phyloP scores from a whole-genome alignment of 2,113 vertebrate species.

The Rhodinocichla rosea region DNA sequence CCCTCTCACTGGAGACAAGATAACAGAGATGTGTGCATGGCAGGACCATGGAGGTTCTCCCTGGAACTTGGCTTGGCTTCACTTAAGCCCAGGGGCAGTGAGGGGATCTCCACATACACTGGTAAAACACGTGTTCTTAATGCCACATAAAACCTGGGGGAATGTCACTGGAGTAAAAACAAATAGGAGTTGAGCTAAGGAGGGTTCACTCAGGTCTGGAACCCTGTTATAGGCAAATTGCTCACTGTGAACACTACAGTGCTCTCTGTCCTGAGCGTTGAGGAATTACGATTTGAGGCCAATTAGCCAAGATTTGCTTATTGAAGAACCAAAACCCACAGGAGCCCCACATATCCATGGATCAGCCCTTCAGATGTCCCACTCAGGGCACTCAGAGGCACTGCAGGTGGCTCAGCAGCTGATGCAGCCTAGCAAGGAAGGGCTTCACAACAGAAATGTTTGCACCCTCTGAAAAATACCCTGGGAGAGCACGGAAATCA shows the following conservation, averaged over 20 bases:
- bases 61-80: background rate
- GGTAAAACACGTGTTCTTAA: background rate
- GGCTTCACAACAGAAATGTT: background rate
- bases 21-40: background rate
- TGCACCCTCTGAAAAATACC: background rate
- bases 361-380: background rate
- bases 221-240: too few species aligned
- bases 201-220: background rate
- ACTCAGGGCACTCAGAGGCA: background rate
- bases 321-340: background rate
- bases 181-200: background rate
- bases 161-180: background rate
- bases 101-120: background rate
- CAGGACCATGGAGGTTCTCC: background rate
- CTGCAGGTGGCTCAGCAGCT: background rate
- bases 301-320: background rate
- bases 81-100: background rate
- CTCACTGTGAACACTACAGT: background rate
- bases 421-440: background rate
- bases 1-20: background rate
- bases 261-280: background rate
- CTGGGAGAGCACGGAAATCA: background rate
- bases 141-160: background rate
- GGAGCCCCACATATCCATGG: rapidly evolving
- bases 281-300: background rate